Percentiles rank a stretch among this genome's conserved stretches.
phyloP scores from a whole-genome alignment of 2,113 vertebrate species.

The Coregonus clupeaformis region DNA sequence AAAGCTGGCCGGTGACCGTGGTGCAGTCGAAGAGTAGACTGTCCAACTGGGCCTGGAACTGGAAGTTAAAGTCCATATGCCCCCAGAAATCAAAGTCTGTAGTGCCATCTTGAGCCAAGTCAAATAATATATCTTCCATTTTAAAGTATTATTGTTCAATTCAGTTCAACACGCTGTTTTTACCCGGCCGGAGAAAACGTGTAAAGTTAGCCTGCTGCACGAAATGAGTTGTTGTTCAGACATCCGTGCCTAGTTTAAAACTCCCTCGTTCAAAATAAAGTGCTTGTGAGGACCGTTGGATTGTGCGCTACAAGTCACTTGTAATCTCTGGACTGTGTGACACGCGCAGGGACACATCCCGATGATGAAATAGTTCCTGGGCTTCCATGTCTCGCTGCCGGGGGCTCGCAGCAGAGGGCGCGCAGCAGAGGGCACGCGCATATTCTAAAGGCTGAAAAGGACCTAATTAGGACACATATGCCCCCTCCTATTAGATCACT shows the following conservation, averaged over 20 bases:
- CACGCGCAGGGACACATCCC: slow-evolving; percentile 32
- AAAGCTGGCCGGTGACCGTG: slow-evolving; percentile 45
- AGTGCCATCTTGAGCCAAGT: slow-evolving; percentile 64
- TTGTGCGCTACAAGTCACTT: background rate
- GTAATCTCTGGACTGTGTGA: slow-evolving; percentile 32
- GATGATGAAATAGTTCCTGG: slow-evolving; percentile 71
- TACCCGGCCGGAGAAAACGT: too few relatives aligned
- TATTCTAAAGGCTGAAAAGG: slow-evolving; percentile 64
- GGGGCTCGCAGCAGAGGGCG: slow-evolving; percentile 39
- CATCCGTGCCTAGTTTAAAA: background rate
- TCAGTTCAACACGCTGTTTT: too few relatives aligned
- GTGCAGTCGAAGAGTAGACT: slow-evolving; percentile 62
- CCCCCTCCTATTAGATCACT: slow-evolving; percentile 58
- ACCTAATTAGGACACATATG: slow-evolving; percentile 60
- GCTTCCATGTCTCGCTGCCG: slow-evolving; percentile 48
- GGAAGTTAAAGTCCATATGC: slow-evolving; percentile 49
- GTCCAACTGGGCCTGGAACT: slow-evolving; percentile 68
- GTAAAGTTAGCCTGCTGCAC: too few relatives aligned
- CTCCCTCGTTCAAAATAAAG: background rate
- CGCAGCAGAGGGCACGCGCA: slow-evolving; percentile 12
- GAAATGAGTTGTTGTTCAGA: background rate
- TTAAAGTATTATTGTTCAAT: background rate
- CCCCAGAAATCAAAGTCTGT: slow-evolving; percentile 73
- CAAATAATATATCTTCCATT: slow-evolving; percentile 70
- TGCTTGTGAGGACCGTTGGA: background rate